Base-by-base conservation (phyloP, 2,797 vertebrate species). In the Prunella strophiata region DNA sequence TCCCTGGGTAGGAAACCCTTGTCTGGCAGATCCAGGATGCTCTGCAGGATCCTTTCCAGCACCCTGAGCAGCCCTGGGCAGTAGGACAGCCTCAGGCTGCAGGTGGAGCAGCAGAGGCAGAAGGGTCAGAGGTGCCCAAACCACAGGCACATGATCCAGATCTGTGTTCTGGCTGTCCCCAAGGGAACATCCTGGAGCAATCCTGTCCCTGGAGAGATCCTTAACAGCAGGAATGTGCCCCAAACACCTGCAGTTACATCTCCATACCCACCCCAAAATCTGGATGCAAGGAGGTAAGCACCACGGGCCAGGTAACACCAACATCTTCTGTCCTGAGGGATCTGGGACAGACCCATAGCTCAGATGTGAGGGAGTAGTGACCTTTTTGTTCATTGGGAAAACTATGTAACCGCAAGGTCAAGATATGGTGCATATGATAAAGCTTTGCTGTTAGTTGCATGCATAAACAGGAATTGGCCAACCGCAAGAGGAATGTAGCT, bases 281-380 rank as follows among this genome's bases (percentile, higher is more conserved):
- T 25, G 7, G 17, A 16, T 20, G 34, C 23, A 20, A 40, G 19
- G 50, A 75, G 48, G 17, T 8, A 42, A 29, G 10, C 15, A 50
- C 9, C 1, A 1, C 2, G 4, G 30, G 54, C 29, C 10, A 61
- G 15, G 43, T 2, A 42, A 22, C 16, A 18, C 3, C 13, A 6
- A 0, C 6, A 11, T 22, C 29, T 16, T n/a, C n/a, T 29, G 40
- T 19, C 14, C n/a, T 32, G 38, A 23, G 0, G 0, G 5, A 6
- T 26, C 82, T 61, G 32, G 22, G 76, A 38, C 10, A 61, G 68
- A 43, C 8, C 15, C 81, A 63, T 12, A 17, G 1, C 43, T 70
- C 80, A 32, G n/a, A n/a, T n/a, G n/a, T n/a, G n/a, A n/a, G n/a
- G n/a, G n/a, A n/a, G n/a, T n/a, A n/a, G n/a, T n/a, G n/a, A n/a